These are phyloP conservation scores for Azemiops feae DNA, from an alignment of 2,113 vertebrate species.

Conservation along the genomic window DNA sequence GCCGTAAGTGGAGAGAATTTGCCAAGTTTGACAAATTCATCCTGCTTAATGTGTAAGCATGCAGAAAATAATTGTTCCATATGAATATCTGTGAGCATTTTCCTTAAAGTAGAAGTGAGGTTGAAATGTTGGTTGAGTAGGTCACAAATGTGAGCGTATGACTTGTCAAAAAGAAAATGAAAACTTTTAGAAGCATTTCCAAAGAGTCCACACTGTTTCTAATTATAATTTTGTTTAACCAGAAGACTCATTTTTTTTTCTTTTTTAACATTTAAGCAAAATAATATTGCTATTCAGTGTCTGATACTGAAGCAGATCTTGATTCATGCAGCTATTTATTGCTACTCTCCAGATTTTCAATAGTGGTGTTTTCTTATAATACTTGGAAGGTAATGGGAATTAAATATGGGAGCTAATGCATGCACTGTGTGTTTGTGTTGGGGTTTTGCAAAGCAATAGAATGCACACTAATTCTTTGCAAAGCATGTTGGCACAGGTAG, in stretches of 20 bases:
- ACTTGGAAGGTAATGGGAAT: neutral
- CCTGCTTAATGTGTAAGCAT: neutral
- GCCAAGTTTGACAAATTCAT: neutral
- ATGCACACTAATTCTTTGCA: neutral
- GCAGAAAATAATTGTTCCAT: neutral
- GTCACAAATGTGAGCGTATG: neutral
- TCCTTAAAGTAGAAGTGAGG: neutral
- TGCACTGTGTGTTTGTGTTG: neutral
- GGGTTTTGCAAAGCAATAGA: neutral
- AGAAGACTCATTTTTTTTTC: neutral
- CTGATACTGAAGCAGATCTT: neutral
- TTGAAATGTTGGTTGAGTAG: neutral
- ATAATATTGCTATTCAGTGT: neutral
- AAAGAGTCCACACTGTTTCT: neutral
- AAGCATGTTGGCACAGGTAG: neutral
- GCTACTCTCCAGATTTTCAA: neutral
- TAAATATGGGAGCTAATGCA: neutral
- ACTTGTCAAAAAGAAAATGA: neutral
- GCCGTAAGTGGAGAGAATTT: neutral
- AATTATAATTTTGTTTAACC: neutral
- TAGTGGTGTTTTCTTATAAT: neutral
- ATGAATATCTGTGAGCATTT: neutral
- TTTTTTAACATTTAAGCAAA: neutral
- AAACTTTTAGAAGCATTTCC: neutral
- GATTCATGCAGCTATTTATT: neutral